Base-by-base conservation (phyloP, 2,888 invertebrate species). In the Xestia ashworthii region DNA sequence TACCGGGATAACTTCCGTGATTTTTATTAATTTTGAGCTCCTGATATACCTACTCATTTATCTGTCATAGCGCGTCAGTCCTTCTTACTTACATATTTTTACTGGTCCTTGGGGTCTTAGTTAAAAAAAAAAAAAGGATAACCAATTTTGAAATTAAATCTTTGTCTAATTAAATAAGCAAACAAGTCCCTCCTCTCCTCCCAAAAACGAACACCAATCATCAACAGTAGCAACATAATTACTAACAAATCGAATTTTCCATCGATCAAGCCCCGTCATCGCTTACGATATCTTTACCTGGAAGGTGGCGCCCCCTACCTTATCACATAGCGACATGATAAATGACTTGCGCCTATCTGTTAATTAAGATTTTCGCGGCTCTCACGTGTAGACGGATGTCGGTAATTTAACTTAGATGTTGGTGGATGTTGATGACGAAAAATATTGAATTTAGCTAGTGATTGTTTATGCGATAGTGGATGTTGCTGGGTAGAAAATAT, bases 281-380 rank as follows among this genome's bases (percentile, higher is more conserved):
- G 87, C 91, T 88, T 89, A 87, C 89, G 91, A 90, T 82, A 84
- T 88, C 90, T 89, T 91, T 94, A 94, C 94, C 93, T 93, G 93
- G 81, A 83, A 90, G 90, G 91, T 89, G 86, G 88, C 88, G 83
- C 91, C 92, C 82, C 82, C 77, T 72, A 91, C 90, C 94, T 95
- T 95, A 95, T 95, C 95, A 93, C 93, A 93, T 91, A 90, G 92
- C 92, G 85, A 75, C 84, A 92, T 95, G 96, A 96, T 92, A 92
- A 94, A 96, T 94, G 91, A 93, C 93, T 93, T 82, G 87, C 90
- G 93, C 94, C 95, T 96, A 96, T 96, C 96, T 95, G 95, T 96
- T 96, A 96, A 96, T 96, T 96, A 96, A 96, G 96, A 96, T 95
- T 96, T 96, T 95, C 95, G 94, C 96, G 93, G 93, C 92, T 93